Evolutionary conservation across 2,888 invertebrate genomes (phyloP), one percentile per base, ranked within the genome.

Genomic region (Scaptomyza polygonia): DNA sequence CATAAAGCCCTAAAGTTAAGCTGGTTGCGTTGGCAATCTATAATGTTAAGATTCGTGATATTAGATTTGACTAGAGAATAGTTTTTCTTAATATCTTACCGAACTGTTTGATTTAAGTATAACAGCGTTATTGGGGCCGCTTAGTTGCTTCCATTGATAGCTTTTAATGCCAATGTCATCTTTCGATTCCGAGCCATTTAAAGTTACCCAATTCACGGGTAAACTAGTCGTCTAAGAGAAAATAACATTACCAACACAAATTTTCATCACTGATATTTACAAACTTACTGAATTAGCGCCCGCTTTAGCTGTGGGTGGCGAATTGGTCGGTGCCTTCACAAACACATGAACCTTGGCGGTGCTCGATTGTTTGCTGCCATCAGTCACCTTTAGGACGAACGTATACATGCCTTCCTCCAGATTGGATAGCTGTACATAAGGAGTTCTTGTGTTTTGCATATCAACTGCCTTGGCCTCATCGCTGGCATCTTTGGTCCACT

Each of bases 321-420:
- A 95, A 90, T 97, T 96, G 1, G 96, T 96, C 0, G 96, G 96
- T 1, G 96, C 96, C 91, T 98, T 98, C 0, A 98, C 98, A 91
- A 98, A 97, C 2, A 98, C 97, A 88, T 96, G 97, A 0, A 98
- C 97, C 72, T 96, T 95, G 0, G 97, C 97, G 0, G 95, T 95
- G 34, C 97, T 97, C 1, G 95, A 95, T 92, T 98, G 98, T 4
- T 96, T 96, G 0, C 97, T 96, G 54, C 96, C 96, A 88, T 99
- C 98, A 0, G 97, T 98, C 30, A 98, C 98, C 92, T 97, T 97
- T 44, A 98, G 92, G 6, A 96, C 96, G 92, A 98, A 98, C 0
- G 97, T 97, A 90, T 98, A 99, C 92, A 98, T 96, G 44, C 98
- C 98, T 89, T 97, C 96, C 86, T 98, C 97, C 47, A 98, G 93